These are phyloP conservation scores for Ochotona princeps DNA, from an alignment of 2,113 vertebrate species.

Conservation along the genomic window DNA sequence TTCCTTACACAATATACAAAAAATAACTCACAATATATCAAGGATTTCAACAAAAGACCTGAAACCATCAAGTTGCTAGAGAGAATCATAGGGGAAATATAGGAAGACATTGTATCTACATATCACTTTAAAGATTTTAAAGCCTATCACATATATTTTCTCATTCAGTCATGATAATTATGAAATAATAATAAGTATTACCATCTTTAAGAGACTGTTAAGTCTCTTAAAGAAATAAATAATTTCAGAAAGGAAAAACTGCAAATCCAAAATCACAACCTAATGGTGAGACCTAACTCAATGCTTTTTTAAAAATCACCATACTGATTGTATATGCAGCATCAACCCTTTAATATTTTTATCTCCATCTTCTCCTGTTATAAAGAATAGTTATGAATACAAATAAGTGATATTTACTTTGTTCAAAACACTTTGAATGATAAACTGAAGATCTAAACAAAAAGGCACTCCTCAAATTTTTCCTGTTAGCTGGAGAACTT, in stretches of 20 bases:
- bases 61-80: too few species aligned
- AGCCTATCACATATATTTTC: not conserved
- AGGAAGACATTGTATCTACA: not conserved
- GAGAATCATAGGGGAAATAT: too few species aligned
- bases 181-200: not conserved
- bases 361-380: not conserved
- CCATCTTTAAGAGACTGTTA: too few species aligned
- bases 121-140: not conserved
- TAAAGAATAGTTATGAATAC: conserved; percentile 9
- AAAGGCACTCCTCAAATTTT: not conserved
- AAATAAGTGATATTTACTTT: not conserved
- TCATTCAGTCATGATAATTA: conserved; percentile 36
- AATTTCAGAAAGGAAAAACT: not conserved
- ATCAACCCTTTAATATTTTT: not conserved
- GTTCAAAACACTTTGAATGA: conserved; percentile 11
- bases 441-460: conserved; percentile 44
- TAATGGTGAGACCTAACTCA: conserved; percentile 24
- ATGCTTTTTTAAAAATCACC: conserved; percentile 13
- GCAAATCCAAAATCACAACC: conserved; percentile 21
- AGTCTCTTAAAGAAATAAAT: conserved; percentile 45
- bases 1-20: too few species aligned
- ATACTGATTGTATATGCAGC: not conserved
- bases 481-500: conserved; percentile 1
- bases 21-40: too few species aligned
- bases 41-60: too few species aligned